Evolutionary conservation across 2,888 invertebrate genomes (phyloP), one percentile per base, ranked within the genome.

Genomic region (Sesia bembeciformis): DNA sequence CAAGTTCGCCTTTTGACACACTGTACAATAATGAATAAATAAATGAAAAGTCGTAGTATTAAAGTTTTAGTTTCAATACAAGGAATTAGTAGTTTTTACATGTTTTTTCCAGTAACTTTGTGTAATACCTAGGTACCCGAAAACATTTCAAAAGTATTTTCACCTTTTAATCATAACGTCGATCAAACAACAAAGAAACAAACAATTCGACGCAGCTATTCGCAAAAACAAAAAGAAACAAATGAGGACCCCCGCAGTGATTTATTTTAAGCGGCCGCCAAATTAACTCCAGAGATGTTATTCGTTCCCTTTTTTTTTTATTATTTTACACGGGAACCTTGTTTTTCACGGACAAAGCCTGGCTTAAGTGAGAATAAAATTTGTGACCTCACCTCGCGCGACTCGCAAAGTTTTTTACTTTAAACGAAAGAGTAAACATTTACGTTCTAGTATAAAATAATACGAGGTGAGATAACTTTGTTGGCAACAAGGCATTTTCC

Each of bases 281-380:
- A 76, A 77, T 76, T 76, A 74, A 74, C 75, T 72, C 58, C 62
- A 63, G 67, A 67, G 70, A 74, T 72, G 73, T 74, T 74, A 71
- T 67, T 70, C 67, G 62, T 66, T 72, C 67, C 67, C 61, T 69
- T 76, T 23, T 23, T 23, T 23, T 23, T 77, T 73, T 74, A 74
- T 77, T 75, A 76, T 74, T 74, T 75, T 75, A 65, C 68, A 70
- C 70, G 66, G 64, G 59, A 62, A 55, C 60, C 57, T 61, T 55
- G 62, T 62, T 70, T 69, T 69, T 65, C 63, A 63, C 58, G 67
- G 63, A 71, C 70, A 70, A 68, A 72, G 62, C 65, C 55, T 52
- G 60, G 59, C 61, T 64, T 59, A 62, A 65, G 65, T 56, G 62
- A 59, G 61, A 66, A 67, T 66, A 68, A 67, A 68, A 70, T 66